These are phyloP conservation scores for Isotomurus palustris DNA, from an alignment of 2,888 invertebrate species.

Conservation along the genomic window DNA sequence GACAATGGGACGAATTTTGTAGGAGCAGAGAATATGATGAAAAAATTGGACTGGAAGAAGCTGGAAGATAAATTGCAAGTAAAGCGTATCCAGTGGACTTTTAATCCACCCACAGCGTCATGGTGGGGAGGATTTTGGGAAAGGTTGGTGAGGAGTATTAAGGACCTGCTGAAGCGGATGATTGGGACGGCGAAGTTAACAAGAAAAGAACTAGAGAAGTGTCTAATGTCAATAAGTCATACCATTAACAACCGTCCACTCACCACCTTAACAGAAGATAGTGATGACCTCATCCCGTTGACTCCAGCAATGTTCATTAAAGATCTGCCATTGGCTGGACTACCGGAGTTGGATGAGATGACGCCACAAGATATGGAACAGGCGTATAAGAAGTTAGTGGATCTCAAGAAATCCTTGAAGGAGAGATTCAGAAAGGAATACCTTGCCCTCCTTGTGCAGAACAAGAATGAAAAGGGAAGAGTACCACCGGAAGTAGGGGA, in stretches of 20 bases:
- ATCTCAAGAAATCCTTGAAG: not conserved
- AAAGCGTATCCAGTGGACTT: not conserved
- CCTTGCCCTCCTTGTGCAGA: slow-evolving; percentile 1
- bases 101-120: not conserved
- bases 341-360: not conserved
- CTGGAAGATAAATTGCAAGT: not conserved
- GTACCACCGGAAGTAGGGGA: not conserved
- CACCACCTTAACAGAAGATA: slow-evolving; percentile 32
- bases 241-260: slow-evolving; percentile 46
- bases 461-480: not conserved
- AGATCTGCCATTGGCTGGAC: not conserved
- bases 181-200: slow-evolving; percentile 35
- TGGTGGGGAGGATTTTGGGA: slow-evolving; percentile 10
- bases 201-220: slow-evolving; percentile 37
- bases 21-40: slow-evolving; percentile 50
- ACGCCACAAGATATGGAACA: not conserved
- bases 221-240: slow-evolving; percentile 31
- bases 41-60: slow-evolving; percentile 54
- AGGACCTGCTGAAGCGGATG: slow-evolving; percentile 13
- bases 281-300: not conserved
- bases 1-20: slow-evolving; percentile 51
- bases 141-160: not conserved
- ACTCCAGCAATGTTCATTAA: slow-evolving; percentile 9
- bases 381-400: not conserved
- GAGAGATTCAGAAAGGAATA: slow-evolving; percentile 9